Evolutionary conservation across 2,113 vertebrate species (phyloP), one percentile per base, ranked within the genome.

Genomic region (Gallinago media): DNA sequence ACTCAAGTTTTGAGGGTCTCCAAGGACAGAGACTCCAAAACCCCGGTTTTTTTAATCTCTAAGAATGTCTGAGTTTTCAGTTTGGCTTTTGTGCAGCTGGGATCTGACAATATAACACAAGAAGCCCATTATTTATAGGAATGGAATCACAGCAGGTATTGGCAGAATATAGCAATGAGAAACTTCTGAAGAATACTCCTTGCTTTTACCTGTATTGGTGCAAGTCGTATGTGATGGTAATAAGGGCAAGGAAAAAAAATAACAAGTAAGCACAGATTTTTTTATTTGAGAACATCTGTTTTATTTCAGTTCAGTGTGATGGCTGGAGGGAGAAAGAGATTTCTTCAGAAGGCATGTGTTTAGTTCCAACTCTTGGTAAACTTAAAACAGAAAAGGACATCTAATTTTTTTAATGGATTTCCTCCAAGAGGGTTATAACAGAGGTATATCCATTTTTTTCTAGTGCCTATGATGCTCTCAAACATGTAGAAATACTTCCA

Each of bases 281-380:
- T 96, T 84, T 83, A 93, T 97, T 96, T 88, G 75, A 97, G 61
- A 92, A 97, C 97, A 98, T 97, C 96, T 98, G 97, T 94, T 98
- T 98, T 94, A 95, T 96, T 97, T 98, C 95, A 96, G 72, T 95
- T 94, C 85, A 91, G 58, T 97, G 70, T 87, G 94, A 94, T 94
- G 94, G 93, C 96, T 96, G 74, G 92, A 94, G 94, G 88, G 96
- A 91, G 78, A 91, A 92, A 77, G 83, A 88, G 74, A 77, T 96
- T 97, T 97, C 96, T 97, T 96, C 92, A 96, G 95, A 96, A 97
- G 88, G 90, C 93, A 91, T 96, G 89, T 93, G 96, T 98, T 95
- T 94, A 89, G 88, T 94, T 98, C 95, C 93, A 95, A 81, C 96
- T 97, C 94, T 96, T 91, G 65, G 91, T 94, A 96, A 97, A 96